Evolutionary conservation across 1,140 invertebrate genomes (phyloP).

Genomic region (Calliphora vicina): DNA sequence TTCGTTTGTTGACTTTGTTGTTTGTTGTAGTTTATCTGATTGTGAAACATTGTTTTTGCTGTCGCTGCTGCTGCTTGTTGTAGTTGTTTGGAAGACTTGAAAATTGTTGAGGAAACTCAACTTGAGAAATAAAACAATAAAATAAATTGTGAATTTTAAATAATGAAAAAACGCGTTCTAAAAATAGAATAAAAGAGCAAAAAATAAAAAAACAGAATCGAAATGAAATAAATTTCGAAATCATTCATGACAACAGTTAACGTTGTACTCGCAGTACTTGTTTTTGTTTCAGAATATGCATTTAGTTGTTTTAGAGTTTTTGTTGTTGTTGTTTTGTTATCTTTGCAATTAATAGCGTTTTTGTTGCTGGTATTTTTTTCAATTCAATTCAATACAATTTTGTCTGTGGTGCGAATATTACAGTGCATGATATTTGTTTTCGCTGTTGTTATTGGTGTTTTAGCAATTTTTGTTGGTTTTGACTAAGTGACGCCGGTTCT

Average conservation of each 20-base stretch:
- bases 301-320: too few relatives aligned
- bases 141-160: too few relatives aligned
- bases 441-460: neutral
- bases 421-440: neutral
- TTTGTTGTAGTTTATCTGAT: neutral
- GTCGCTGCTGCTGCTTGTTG: neutral
- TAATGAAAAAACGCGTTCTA: too few relatives aligned
- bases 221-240: too few relatives aligned
- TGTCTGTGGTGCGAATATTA: neutral
- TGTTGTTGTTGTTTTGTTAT: too few relatives aligned
- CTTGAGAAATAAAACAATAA: too few relatives aligned
- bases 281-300: too few relatives aligned
- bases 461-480: neutral
- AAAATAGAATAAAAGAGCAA: too few relatives aligned
- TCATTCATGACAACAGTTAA: too few relatives aligned
- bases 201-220: too few relatives aligned
- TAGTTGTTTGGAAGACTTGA: neutral
- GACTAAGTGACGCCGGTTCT: conserved; percentile 28
- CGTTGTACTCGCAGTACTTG: too few relatives aligned
- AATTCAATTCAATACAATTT: neutral
- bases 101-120: too few relatives aligned
- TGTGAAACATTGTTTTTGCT: neutral
- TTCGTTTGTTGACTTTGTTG: neutral
- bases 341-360: neutral
- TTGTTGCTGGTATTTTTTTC: neutral